Conservation (phyloP, 2,888 invertebrate genomes). For the Cordilura impudica region DNA sequence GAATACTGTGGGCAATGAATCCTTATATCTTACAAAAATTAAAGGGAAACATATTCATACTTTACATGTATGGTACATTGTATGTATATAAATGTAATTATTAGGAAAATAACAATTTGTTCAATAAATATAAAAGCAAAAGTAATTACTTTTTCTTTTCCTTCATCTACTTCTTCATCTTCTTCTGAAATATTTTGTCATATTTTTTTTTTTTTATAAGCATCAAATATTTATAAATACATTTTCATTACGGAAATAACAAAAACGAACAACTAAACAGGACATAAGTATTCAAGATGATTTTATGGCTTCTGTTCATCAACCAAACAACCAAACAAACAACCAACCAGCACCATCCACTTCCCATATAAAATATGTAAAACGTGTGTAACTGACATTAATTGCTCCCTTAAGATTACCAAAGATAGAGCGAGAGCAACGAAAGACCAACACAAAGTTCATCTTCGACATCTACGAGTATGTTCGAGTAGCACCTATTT, state of each 20-base stretch:
- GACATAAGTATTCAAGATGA: slow-evolving; percentile 59
- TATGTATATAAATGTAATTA: not conserved
- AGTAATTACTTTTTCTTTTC: slow-evolving; percentile 19
- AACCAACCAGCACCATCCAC: slow-evolving; percentile 23
- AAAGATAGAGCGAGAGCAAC: slow-evolving; percentile 20
- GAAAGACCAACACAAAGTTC: slow-evolving; percentile 19
- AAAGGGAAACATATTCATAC: slow-evolving; percentile 18
- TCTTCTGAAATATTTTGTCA: no score
- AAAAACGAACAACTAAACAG: slow-evolving; percentile 45
- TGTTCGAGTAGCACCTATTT: slow-evolving; percentile 50
- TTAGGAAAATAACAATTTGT: not conserved
- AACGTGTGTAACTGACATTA: slow-evolving; percentile 63
- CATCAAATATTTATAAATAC: slow-evolving; percentile 61
- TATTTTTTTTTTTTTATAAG: no score
- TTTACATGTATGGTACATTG: not conserved
- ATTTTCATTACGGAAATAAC: slow-evolving; percentile 57
- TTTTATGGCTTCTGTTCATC: slow-evolving; percentile 53
- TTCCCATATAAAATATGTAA: slow-evolving; percentile 60
- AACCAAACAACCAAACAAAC: slow-evolving; percentile 13
- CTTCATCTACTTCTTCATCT: no score
- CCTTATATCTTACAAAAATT: slow-evolving; percentile 2
- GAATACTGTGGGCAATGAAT: slow-evolving; percentile 62
- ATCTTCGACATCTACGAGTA: not conserved
- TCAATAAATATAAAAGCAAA: slow-evolving; percentile 47
- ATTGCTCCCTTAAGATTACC: slow-evolving; percentile 57